These are phyloP conservation scores for Amphiprion percula DNA, from an alignment of 2,113 vertebrate genomes.

Conservation along the genomic window DNA sequence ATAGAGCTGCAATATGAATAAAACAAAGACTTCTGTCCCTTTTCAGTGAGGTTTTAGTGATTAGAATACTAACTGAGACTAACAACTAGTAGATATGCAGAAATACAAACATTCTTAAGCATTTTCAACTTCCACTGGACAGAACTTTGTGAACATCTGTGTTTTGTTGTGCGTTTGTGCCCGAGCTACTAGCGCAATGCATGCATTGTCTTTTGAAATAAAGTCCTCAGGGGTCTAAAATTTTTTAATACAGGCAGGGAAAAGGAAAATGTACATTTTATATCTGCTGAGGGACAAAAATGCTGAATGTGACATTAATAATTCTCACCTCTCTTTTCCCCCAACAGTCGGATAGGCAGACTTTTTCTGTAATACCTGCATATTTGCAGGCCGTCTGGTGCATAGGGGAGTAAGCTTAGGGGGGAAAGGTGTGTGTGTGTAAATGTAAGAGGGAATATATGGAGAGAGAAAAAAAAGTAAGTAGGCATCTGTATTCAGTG, in stretches of 20 bases:
- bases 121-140: constrained; percentile 12
- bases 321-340: constrained; percentile 74
- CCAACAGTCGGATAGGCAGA: constrained; percentile 59
- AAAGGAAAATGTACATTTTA: constrained; percentile 74
- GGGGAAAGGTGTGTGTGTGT: constrained; percentile 58
- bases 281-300: constrained; percentile 78
- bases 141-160: constrained; percentile 15
- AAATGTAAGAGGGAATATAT: constrained; percentile 44
- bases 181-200: constrained; percentile 21
- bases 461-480: constrained; percentile 38
- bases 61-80: background rate
- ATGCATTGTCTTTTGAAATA: constrained; percentile 48
- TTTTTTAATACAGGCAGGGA: constrained; percentile 62
- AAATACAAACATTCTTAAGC: background rate
- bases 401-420: constrained; percentile 72
- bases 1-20: background rate
- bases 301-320: constrained; percentile 75
- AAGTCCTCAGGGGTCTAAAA: constrained; percentile 38
- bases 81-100: background rate
- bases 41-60: background rate
- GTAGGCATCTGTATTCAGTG: constrained; percentile 70
- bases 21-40: background rate
- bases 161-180: constrained; percentile 39
- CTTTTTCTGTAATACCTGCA: constrained; percentile 82
- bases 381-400: constrained; percentile 74